Base-by-base conservation (phyloP, 2,113 vertebrate species). In the Rhea pennata region DNA sequence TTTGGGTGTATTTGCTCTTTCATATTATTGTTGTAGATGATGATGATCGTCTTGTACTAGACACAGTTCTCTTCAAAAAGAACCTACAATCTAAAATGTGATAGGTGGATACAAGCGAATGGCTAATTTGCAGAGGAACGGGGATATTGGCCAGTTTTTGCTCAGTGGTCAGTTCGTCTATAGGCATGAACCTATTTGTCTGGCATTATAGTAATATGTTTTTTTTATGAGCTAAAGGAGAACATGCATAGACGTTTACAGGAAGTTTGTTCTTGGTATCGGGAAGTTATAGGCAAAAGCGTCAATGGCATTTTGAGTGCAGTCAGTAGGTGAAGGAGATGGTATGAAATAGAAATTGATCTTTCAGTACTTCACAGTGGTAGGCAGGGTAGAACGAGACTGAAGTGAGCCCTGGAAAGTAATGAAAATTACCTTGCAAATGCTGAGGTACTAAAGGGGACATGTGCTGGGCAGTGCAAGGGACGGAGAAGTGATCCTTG, bases 71-170 rank as follows among this genome's bases (percentile, higher is more conserved):
- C 29, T 48, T 81, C 26, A 46, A 40, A 76, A 65, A 21, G 50
- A 44, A 87, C 73, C 46, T 69, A 5, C 39, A 72, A 4, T 75
- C 29, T 46, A 16, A 62, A 66, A 33, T 56, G 40, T 20, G 17
- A 22, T 12, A 33, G 72, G 7, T 26, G 19, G 50, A 7, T 29
- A 14, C 11, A 27, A 53, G 29, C 21, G 27, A 7, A 4, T 1
- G n/a, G 27, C 2, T 91, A 64, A n/a, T 40, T 66, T 84, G 61
- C 14, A 70, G 70, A 81, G 24, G 24, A 88, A 3, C 24, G 62
- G 36, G 31, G 20, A 9, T 36, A 13, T 12, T 48, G 56, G 46
- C 58, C 20, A 6, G 51, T 1, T 0, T 16, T n/a, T 31, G 4
- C 42, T 62, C 3, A 15, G 3, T 33, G 48, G 40, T 56, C 40